Conservation (phyloP, 2,113 vertebrate species). For the Cervus canadensis region DNA sequence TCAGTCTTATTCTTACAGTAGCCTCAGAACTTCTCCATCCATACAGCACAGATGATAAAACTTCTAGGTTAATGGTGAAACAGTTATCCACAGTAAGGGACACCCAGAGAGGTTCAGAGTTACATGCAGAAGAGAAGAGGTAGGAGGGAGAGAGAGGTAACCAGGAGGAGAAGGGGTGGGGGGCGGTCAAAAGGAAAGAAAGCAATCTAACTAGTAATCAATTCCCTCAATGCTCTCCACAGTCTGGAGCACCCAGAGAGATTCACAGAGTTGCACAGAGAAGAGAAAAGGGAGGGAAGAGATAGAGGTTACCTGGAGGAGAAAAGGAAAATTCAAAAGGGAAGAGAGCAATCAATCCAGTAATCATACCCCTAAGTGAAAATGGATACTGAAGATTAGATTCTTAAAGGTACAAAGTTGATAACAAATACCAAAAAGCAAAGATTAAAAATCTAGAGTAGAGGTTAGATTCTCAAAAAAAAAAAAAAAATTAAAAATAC, state of each 20-base stretch:
- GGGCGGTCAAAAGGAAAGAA: not conserved
- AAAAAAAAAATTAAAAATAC: not conserved
- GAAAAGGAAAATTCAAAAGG: not conserved
- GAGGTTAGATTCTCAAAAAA: not conserved
- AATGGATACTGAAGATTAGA: not conserved
- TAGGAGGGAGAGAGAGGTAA: not conserved
- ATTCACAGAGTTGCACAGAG: not conserved
- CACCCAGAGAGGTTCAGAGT: not conserved
- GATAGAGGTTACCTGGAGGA: not conserved
- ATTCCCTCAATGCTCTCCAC: not conserved
- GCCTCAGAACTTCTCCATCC: not conserved
- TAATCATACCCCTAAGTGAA: not conserved
- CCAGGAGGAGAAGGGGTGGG: not conserved
- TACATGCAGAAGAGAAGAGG: not conserved
- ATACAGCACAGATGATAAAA: not conserved
- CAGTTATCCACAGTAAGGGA: not conserved
- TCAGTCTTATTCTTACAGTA: not conserved
- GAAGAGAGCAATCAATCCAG: not conserved
- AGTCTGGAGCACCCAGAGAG: not conserved
- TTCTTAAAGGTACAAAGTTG: not conserved
- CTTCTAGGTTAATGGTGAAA: not conserved
- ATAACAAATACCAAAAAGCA: not conserved
- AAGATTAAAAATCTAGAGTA: not conserved
- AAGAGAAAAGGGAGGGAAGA: not conserved
- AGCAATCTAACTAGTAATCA: not conserved